Evolutionary conservation across 2,797 vertebrate genomes (phyloP), one percentile per base, ranked within the genome.

Genomic region (Erithacus rubecula): DNA sequence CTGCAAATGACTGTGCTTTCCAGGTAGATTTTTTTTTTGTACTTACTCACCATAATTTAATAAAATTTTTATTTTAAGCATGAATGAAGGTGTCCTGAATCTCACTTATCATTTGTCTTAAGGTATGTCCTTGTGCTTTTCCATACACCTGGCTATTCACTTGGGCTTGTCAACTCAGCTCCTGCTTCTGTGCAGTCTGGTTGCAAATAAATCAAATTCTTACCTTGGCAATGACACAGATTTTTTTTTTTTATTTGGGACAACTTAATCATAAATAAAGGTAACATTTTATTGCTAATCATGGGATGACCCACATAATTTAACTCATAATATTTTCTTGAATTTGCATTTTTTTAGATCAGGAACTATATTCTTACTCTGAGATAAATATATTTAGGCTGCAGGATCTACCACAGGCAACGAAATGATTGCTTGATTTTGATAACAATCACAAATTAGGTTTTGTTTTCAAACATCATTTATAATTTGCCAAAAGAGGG

Each of bases 31-130:
- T 74, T 64, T 64, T 62, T 59, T 77, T 74, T 37, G 2, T 32
- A 68, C 8, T 63, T 70, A n/a, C 7, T 5, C 26, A 64, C 37
- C 24, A 43, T 64, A 74, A 77, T 89, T 95, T 68, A 27, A 85
- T 52, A 44, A 58, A 67, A 52, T 56, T 74, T 82, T 89, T 94
- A 87, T 92, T 95, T 91, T 85, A 80, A 91, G 67, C 49, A 47
- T 70, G 64, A 80, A 89, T 47, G 47, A 89, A 89, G 23, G 53
- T 87, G 75, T 15, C 60, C 78, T 81, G 70, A 83, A 47, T 93
- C 59, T 90, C 51, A 43, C 13, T 81, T 93, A 55, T 70, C 49
- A 53, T 89, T 92, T 95, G 37, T 90, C 59, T 90, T 84, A 49
- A 76, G 12, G 12, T 56, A 41, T 60, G 79, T 52, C 70, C 80